Percentiles rank a stretch among this genome's conserved stretches.
Evolutionary conservation across 2,797 vertebrate species (phyloP).

Genomic region (Bufotes viridis): DNA sequence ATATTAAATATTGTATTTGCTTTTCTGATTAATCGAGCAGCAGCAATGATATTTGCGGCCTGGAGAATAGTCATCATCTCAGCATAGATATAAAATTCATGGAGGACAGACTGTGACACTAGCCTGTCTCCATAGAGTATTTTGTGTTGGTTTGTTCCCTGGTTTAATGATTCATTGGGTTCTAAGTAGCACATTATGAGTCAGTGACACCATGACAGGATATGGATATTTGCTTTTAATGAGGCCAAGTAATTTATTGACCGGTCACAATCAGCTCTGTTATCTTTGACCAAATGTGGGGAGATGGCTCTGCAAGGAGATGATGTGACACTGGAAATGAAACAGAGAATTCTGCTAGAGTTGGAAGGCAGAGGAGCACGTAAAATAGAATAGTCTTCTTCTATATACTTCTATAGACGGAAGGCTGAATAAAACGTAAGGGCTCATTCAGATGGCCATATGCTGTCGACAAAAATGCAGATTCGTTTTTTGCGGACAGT

Average conservation of each 20-base stretch:
- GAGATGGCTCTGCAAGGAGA: constrained; percentile 10
- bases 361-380: background rate
- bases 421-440: background rate
- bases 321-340: constrained; percentile 38
- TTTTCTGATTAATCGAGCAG: constrained; percentile 22
- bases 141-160: constrained; percentile 39
- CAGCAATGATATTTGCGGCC: constrained; percentile 22
- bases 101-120: constrained; percentile 64
- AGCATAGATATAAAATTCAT: constrained; percentile 30
- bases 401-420: background rate
- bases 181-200: constrained; percentile 62
- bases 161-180: constrained; percentile 59
- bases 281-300: constrained; percentile 58
- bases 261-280: constrained; percentile 59
- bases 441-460: too few relatives aligned
- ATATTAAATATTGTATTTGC: constrained; percentile 33
- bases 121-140: constrained; percentile 52
- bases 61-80: constrained; percentile 18
- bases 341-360: background rate
- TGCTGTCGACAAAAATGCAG: too few relatives aligned
- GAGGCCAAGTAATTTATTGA: constrained; percentile 67
- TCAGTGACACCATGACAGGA: constrained; percentile 56
- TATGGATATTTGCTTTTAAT: constrained; percentile 59
- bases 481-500: too few relatives aligned
- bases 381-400: background rate